Evolutionary conservation across 2,888 invertebrate genomes (phyloP), one percentile per base, ranked within the genome.

Genomic region (Ormyrus rosae): DNA sequence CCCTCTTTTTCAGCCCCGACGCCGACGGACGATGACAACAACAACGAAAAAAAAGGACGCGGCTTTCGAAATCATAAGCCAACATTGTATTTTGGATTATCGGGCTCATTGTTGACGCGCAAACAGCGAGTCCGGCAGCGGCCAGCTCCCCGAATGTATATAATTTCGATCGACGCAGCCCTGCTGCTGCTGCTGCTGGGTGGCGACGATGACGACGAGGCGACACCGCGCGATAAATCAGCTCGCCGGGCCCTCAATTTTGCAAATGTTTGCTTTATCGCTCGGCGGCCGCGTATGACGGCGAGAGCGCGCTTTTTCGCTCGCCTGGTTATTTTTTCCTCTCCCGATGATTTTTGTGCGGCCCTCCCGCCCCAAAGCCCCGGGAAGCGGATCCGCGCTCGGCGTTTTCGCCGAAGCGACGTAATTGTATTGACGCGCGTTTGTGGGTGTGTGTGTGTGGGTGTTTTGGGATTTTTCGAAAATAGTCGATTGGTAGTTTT

Each of bases 181-280:
- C 53, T 68, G 34, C 34, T 4, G 34, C 34, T 4, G 34, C 34
- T 34, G 34, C 34, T 4, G 34, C 19, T 19, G 19, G 1, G 19
- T 19, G 48, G 13, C 68, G 56, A 50, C 53, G 19, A 58, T 34
- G 67, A 75, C 67, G 58, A 75, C 48, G 58, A 34, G 6, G 68
- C 64, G 51, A 13, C 19, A 61, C 13, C 50, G n/a, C 9, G 50
- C 68, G 74, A 79, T 79, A 74, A 79, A 79, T 79, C 72, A 68
- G 58, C 13, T 11, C 7, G 7, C 7, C 48, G 34, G 34, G 51
- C 8, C 56, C 51, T 50, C 51, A 67, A 53, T 78, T 67, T 78
- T 61, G 67, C 72, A 67, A 78, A 78, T 78, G 72, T 78, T 78
- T 72, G 67, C 60, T 67, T 60, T 60, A 58, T 72, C 65, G 56